These are phyloP conservation scores for Oostethus manadensis DNA, from an alignment of 2,113 vertebrate species.

Conservation along the genomic window DNA sequence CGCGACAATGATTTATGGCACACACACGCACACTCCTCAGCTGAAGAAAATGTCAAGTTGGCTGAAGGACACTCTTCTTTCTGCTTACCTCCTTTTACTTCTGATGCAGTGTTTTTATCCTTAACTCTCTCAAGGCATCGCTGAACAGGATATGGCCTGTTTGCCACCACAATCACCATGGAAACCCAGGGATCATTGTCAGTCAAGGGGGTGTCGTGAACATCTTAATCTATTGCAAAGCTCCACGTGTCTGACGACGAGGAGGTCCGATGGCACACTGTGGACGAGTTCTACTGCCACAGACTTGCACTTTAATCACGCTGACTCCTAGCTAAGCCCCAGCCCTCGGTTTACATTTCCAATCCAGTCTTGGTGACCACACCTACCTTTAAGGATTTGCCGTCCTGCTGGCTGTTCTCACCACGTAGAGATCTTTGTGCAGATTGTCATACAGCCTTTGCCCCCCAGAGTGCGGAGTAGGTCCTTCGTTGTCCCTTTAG, in stretches of 20 bases:
- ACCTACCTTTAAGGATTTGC: conserved; percentile 77
- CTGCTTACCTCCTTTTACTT: conserved; percentile 66
- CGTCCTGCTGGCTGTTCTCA: conserved; percentile 78
- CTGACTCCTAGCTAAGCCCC: conserved; percentile 69
- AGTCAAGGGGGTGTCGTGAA: conserved; percentile 26
- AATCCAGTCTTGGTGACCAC: conserved; percentile 71
- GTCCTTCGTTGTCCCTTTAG: conserved; percentile 57
- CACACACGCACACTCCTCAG: conserved; percentile 22
- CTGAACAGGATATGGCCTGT: conserved; percentile 30
- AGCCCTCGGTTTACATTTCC: conserved; percentile 76
- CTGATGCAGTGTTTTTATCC: conserved; percentile 64
- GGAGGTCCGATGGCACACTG: conserved; percentile 50
- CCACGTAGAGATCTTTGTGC: conserved; percentile 61
- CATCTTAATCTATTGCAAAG: conserved; percentile 67
- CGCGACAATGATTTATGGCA: conserved; percentile 47
- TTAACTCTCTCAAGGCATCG: conserved; percentile 46
- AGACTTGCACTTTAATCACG: conserved; percentile 80
- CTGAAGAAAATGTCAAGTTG: conserved; percentile 39
- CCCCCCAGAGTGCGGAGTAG: conserved; percentile 54
- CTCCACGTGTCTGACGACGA: conserved; percentile 49
- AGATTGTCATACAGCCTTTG: conserved; percentile 69
- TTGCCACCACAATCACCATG: conserved; percentile 64
- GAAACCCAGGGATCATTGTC: conserved; percentile 47
- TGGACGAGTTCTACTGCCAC: conserved; percentile 72
- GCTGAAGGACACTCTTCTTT: conserved; percentile 49